Evolutionary conservation across 2,888 invertebrate species (phyloP), one percentile per base, ranked within the genome.

Genomic region (Heliothis peltigera): DNA sequence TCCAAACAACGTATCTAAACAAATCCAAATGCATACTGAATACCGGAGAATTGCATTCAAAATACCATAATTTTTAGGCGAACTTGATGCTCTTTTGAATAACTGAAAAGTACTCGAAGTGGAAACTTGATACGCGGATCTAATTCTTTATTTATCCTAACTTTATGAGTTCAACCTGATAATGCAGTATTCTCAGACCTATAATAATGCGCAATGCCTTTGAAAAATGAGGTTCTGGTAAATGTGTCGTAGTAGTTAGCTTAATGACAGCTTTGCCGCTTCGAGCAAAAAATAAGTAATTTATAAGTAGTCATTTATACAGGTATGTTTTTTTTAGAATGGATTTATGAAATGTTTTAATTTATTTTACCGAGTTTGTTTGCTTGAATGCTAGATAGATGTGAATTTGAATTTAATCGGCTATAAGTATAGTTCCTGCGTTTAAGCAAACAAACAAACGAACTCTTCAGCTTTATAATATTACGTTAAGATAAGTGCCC

Each of bases 71-170:
- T 48, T 49, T 42, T 15, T 19, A 19, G 65, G 39, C n/a, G 19
- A 72, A 72, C 15, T 22, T 21, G 42, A 39, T 28, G 4, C 18
- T 56, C 58, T 47, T 68, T 44, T 52, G 52, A 67, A 60, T 52
- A 53, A 74, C 8, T 60, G 1, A 44, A 46, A 48, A 18, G 19
- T 51, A 51, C 39, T 55, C 28, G 21, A 43, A n/a, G 18, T 19
- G 2, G 35, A 57, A 69, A 62, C 21, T 42, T 57, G 35, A 25
- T 52, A 59, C 35, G 47, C 61, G 21, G 17, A 51, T 1, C n/a
- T 58, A 52, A 52, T 43, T 39, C 12, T 52, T 67, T 44, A 1
- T 55, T 19, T 28, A 43, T 47, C 42, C 15, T 7, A 4, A 49
- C 17, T 53, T 19, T n/a, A 4, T 62, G 63, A 47, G 17, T 15